Percentiles rank a stretch among this genome's conserved stretches.
Conservation (phyloP, 1,140 invertebrate species). For the Lordiphosa collinella region DNA sequence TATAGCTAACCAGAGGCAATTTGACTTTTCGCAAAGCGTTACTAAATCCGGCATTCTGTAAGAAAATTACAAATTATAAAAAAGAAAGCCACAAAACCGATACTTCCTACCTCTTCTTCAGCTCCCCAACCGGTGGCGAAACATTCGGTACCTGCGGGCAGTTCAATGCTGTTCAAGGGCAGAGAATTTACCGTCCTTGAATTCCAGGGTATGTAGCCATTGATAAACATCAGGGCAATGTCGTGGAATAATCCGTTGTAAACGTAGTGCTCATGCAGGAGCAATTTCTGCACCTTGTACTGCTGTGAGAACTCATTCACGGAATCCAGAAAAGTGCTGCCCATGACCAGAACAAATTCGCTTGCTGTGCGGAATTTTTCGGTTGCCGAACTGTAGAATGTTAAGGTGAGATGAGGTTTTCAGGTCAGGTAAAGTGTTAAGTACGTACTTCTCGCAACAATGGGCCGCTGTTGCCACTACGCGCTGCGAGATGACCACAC, state of each 20-base stretch:
- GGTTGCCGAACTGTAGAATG: background rate
- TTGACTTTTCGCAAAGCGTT: conserved; percentile 29
- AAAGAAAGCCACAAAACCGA: too few relatives aligned
- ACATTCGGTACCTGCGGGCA: conserved; percentile 23
- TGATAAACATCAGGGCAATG: conserved; percentile 56
- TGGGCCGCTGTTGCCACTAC: conserved; percentile 86
- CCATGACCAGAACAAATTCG: conserved; percentile 61
- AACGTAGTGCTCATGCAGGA: conserved; percentile 29
- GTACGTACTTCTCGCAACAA: conserved; percentile 79
- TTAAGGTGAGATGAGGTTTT: fast-evolving
- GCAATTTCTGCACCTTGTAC: conserved; percentile 51
- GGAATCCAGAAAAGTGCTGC: conserved; percentile 23
- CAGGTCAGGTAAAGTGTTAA: background rate
- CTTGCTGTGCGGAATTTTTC: conserved; percentile 27
- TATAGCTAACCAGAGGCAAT: conserved; percentile 31
- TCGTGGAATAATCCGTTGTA: conserved; percentile 33
- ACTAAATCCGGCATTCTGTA: conserved; percentile 16
- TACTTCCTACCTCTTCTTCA: too few relatives aligned
- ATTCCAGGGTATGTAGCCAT: conserved; percentile 52
- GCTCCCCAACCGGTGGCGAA: conserved; percentile 58
- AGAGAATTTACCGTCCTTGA: conserved; percentile 23
- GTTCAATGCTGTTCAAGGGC: conserved; percentile 2
- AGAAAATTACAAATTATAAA: background rate
- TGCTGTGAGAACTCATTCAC: conserved; percentile 18
- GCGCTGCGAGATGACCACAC: conserved; percentile 81